phyloP scores from a whole-genome alignment of 2,888 invertebrate genomes.

The Catonia carolina region DNA sequence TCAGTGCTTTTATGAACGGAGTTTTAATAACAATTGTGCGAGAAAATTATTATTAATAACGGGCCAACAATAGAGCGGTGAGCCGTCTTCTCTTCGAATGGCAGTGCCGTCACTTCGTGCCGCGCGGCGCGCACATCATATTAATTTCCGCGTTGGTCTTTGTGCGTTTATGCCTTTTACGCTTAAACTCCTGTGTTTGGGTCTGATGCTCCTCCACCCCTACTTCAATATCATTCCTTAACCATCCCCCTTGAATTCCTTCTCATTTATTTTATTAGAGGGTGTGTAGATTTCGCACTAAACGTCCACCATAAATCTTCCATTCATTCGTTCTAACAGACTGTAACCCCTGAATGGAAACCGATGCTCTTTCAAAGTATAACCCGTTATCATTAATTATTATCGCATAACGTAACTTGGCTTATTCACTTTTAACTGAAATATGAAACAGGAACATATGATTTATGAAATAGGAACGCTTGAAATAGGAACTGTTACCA shows the following conservation, averaged over 20 bases:
- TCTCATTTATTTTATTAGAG: constrained; percentile 18
- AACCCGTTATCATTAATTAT: no score
- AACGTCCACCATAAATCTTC: constrained; percentile 15
- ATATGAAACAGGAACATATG: no score
- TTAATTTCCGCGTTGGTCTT: constrained; percentile 14
- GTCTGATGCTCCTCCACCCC: neutral
- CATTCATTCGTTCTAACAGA: constrained; percentile 8
- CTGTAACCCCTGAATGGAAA: no score
- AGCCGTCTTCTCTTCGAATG: no score
- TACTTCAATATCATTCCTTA: neutral
- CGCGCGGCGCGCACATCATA: neutral
- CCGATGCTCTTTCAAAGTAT: no score
- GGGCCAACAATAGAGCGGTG: constrained; percentile 7
- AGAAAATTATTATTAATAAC: constrained; percentile 9
- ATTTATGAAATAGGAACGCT: no score
- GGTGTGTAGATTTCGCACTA: constrained; percentile 6
- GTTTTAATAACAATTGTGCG: constrained; percentile 11
- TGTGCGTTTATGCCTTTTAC: constrained; percentile 1
- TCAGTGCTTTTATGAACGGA: constrained; percentile 2
- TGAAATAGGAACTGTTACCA: no score
- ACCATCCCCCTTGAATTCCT: constrained; percentile 10
- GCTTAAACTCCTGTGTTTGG: neutral
- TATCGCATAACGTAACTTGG: no score
- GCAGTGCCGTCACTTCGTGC: neutral
- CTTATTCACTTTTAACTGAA: no score